Evolutionary conservation across 2,888 invertebrate species (phyloP), one percentile per base, ranked within the genome.

Genomic region (Ophion ventricosus): DNA sequence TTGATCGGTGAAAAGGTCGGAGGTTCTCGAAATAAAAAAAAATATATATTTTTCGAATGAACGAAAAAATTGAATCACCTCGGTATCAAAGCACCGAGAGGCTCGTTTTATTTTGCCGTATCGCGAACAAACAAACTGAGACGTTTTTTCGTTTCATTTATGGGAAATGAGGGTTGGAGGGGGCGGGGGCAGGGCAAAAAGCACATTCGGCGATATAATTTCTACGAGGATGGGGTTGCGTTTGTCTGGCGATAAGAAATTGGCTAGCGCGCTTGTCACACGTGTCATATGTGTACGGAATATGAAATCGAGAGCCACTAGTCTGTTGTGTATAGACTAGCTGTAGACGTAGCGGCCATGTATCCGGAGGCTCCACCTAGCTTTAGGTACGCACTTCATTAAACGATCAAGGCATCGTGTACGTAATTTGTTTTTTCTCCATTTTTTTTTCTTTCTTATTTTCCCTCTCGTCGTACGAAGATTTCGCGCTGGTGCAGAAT

Each of bases 321-420:
- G 92, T 92, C 92, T 90, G 86, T 88, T 90, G 89, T 90, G 91
- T 92, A 49, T 49, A 92, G 92, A 92, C 92, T 92, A 92, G 92
- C 90, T 90, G 92, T 93, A 93, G 92, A 92, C 89, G 90, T 93
- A 93, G 92, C 92, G 87, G 92, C 92, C 90, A 91, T 91, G 91
- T 91, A 88, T 91, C 92, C 88, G 92, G 92, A 92, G 35, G 89
- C 93, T 91, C 90, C 93, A 91, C 90, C 92, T 92, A 93, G 92
- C 88, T 92, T 90, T 93, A 93, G 93, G 93, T 93, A 93, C 90
- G 93, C 93, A 93, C 92, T 90, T 49, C 49, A 49, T 49, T 49
- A 49, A 49, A 89, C 90, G 90, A 90, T 91, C 90, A 91, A 91
- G 90, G 92, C 92, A 92, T 91, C 90, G 89, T 49, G 49, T 91